A percentile compares a stretch with the other conserved stretches of the same genome.
phyloP scores from a whole-genome alignment of 1,140 invertebrate species.

The Zelostemma sp. region DNA sequence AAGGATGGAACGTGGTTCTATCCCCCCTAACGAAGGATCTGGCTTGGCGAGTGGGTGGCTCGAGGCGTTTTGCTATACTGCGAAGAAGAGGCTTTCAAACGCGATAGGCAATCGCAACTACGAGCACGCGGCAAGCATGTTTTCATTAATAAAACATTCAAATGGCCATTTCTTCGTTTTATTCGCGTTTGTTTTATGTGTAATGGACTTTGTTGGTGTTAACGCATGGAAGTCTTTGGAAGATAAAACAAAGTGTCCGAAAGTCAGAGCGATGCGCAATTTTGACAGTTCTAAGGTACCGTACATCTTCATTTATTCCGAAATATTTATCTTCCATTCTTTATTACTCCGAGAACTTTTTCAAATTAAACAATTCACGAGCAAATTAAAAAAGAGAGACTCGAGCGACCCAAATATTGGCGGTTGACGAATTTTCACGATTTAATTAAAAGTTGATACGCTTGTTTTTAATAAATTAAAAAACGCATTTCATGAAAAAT shows the following conservation, averaged over 20 bases:
- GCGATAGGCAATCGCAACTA: slow-evolving; percentile 30
- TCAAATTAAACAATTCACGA: no score
- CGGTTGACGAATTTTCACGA: no score
- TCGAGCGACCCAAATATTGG: no score
- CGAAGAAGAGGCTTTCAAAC: slow-evolving; percentile 36
- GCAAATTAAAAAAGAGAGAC: no score
- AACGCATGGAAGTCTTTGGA: slow-evolving; percentile 64
- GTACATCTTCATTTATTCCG: no score
- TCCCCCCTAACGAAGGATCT: slow-evolving; percentile 55
- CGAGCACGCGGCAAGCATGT: slow-evolving; percentile 40
- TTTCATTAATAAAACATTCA: slow-evolving; percentile 35
- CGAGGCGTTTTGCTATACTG: slow-evolving; percentile 48
- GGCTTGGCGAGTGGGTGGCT: slow-evolving; percentile 50
- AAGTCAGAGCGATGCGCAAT: slow-evolving; percentile 68
- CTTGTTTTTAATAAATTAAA: no score
- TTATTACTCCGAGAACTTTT: no score
- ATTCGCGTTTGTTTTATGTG: slow-evolving; percentile 29
- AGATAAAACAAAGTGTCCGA: slow-evolving; percentile 74
- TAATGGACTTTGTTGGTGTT: slow-evolving; percentile 6
- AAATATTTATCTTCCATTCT: no score
- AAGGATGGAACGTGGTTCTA: slow-evolving; percentile 58
- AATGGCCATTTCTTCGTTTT: slow-evolving; percentile 14
- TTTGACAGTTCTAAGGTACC: slow-evolving; percentile 69
- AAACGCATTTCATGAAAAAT: no score
- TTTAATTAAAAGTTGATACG: background rate